Conservation (phyloP, 2,888 invertebrate species). For the Dicycla oo region DNA sequence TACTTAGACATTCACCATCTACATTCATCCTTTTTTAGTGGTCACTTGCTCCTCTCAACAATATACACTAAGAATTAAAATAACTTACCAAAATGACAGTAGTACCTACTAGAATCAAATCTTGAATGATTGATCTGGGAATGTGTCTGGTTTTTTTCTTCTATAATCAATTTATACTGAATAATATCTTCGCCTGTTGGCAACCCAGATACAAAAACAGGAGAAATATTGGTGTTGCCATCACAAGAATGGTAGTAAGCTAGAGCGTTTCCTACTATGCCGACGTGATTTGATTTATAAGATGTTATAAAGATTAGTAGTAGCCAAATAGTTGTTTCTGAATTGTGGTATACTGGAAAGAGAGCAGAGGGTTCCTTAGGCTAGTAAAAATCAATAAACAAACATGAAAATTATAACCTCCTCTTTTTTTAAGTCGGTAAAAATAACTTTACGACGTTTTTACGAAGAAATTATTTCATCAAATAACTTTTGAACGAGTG, state of each 20-base stretch:
- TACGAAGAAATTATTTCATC: too few species aligned
- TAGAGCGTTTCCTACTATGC: slow-evolving; percentile 7
- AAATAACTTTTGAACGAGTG: too few species aligned
- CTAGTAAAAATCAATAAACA: background rate
- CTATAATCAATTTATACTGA: slow-evolving; percentile 60
- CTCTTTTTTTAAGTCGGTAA: too few species aligned
- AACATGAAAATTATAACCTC: too few species aligned
- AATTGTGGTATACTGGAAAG: background rate
- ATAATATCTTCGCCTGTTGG: slow-evolving; percentile 73
- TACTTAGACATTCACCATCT: too few species aligned
- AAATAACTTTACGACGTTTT: too few species aligned
- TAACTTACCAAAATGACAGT: slow-evolving; percentile 65
- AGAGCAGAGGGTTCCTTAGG: background rate
- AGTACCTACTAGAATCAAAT: slow-evolving; percentile 68
- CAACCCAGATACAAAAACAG: slow-evolving; percentile 58
- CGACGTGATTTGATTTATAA: background rate
- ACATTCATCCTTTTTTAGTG: too few species aligned
- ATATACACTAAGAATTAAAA: background rate
- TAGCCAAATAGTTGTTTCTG: slow-evolving; percentile 25
- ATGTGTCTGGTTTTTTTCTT: slow-evolving; percentile 44
- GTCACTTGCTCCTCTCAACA: too few species aligned
- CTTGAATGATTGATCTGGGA: slow-evolving; percentile 45
- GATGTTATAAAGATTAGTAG: background rate
- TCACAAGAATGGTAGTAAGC: slow-evolving; percentile 57
- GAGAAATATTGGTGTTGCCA: slow-evolving; percentile 51